Evolutionary conservation across 2,888 invertebrate genomes (phyloP).

Genomic region (Fragum fragum): DNA sequence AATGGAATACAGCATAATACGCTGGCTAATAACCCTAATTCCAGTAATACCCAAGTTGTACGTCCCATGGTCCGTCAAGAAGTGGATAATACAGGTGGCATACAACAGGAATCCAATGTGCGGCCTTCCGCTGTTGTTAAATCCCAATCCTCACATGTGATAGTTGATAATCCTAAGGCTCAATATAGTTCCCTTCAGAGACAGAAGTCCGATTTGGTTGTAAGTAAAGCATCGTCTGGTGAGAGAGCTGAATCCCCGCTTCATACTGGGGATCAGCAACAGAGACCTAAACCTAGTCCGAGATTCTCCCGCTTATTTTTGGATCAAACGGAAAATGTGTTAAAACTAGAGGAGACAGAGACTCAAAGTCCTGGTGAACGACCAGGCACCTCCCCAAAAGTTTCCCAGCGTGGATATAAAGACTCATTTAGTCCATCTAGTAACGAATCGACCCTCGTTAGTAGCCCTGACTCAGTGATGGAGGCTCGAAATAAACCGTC

Average conservation of each 20-base stretch:
- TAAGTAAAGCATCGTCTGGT: slow-evolving; percentile 22
- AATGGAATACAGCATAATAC: slow-evolving; percentile 54
- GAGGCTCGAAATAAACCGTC: slow-evolving; percentile 66
- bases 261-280: slow-evolving; percentile 36
- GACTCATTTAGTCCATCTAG: slow-evolving; percentile 68
- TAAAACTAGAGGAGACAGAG: slow-evolving; percentile 62
- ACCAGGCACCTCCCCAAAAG: slow-evolving; percentile 58
- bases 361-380: slow-evolving; percentile 58
- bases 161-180: slow-evolving; percentile 78
- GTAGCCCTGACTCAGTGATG: slow-evolving; percentile 69
- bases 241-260: slow-evolving; percentile 52
- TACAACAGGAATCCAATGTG: slow-evolving; percentile 82
- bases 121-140: slow-evolving; percentile 84
- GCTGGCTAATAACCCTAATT: slow-evolving; percentile 5
- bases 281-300: slow-evolving; percentile 81
- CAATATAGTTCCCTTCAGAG: slow-evolving; percentile 80
- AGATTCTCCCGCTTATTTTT: slow-evolving; percentile 80
- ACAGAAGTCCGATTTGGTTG: slow-evolving; percentile 83
- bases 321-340: slow-evolving; percentile 72
- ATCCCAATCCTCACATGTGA: slow-evolving; percentile 83
- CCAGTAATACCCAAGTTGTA: slow-evolving; percentile 21
- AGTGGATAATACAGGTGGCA: slow-evolving; percentile 71
- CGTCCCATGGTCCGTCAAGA: slow-evolving; percentile 15
- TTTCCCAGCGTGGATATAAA: slow-evolving; percentile 41
- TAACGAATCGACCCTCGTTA: slow-evolving; percentile 67